Conservation (phyloP, 2,113 vertebrate genomes). For the Megaceryle maxima region DNA sequence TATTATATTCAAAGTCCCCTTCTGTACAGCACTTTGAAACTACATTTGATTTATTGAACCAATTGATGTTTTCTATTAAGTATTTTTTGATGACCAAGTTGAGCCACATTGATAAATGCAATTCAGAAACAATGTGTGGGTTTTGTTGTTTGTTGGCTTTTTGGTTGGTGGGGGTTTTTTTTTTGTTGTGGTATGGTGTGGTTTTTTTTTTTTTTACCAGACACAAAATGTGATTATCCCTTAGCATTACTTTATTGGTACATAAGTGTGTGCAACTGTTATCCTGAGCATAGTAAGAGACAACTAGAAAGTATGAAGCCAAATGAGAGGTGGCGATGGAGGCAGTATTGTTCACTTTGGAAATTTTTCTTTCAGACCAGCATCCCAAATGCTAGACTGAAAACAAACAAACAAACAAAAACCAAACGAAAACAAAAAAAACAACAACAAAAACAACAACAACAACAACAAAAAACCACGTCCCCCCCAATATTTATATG, state of each 20-base stretch:
- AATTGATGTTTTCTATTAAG: not conserved
- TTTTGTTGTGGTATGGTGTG: not conserved
- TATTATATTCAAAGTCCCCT: not conserved
- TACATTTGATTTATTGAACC: not conserved
- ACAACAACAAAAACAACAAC: too few species aligned
- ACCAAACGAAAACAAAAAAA: too few species aligned
- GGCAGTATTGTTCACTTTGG: not conserved
- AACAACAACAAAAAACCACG: not conserved
- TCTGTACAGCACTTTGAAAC: not conserved
- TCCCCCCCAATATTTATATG: not conserved
- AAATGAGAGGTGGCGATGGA: not conserved
- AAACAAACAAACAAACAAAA: not conserved
- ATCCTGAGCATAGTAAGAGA: not conserved
- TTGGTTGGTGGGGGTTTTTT: not conserved
- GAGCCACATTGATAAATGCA: not conserved
- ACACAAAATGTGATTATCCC: not conserved
- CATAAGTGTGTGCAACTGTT: not conserved
- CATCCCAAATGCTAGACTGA: not conserved
- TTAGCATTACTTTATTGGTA: not conserved
- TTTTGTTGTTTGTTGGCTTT: not conserved
- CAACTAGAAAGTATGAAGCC: not conserved
- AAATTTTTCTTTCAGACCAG: not conserved
- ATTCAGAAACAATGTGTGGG: not conserved
- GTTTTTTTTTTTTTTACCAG: not conserved
- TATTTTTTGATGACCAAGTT: not conserved